Base-by-base conservation (phyloP, 2,888 invertebrate genomes). In the Polyommatus iphigenia region DNA sequence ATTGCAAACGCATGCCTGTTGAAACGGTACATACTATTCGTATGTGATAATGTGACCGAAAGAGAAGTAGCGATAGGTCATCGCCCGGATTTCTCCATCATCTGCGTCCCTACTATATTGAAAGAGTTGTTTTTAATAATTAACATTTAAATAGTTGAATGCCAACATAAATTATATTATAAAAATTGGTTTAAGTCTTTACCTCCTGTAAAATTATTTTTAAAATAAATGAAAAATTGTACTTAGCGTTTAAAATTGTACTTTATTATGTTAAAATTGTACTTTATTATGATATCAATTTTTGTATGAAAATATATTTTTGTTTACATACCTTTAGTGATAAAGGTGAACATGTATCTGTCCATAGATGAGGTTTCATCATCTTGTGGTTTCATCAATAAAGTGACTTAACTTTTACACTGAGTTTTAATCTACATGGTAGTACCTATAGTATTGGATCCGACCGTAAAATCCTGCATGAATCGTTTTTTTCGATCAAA, bases 321-420 rank as follows among this genome's bases (percentile, higher is more conserved):
- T 67, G 29, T 32, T 67, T 67, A 15, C 15, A 32, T 18, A 67
- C 67, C 29, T 67, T 67, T 67, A 62, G 62, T 24, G 29, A 67
- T 77, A n/a, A 20, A 54, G 54, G 71, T 72, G 57, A 32, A 20
- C 71, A 59, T 76, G 76, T 71, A 79, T 83, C 84, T 87, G 85
- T 89, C 91, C 92, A 92, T 93, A 92, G 93, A 91, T 93, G 93
- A 90, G 93, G 92, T 90, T 87, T 86, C 87, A 83, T 89, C 91
- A 91, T 88, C 86, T 88, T 89, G 91, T 93, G 93, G 92, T 91
- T 93, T 90, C 87, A 88, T 90, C 86, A 91, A 91, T 93, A 93
- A 93, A 93, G 91, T 89, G 91, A 93, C 90, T 91, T 92, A 91
- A 91, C 89, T 87, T 78, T 85, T 85, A 81, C 80, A 75, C 59